Conservation (phyloP, 2,113 vertebrate genomes). For the Eudyptes chrysolophus region DNA sequence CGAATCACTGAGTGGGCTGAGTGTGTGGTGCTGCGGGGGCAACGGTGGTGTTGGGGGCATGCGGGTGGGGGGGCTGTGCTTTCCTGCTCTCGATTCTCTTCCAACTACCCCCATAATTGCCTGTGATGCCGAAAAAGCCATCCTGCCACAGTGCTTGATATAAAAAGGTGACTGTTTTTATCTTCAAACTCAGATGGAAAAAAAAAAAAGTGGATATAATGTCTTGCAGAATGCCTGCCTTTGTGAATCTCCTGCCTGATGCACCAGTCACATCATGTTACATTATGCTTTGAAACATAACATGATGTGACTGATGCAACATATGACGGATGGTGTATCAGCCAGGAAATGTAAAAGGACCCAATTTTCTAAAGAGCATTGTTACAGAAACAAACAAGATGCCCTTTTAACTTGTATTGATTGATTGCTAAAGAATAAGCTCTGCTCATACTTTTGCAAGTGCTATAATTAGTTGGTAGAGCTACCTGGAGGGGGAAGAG, state of each 20-base stretch:
- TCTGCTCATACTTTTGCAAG: constrained; percentile 23
- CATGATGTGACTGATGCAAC: constrained; percentile 37
- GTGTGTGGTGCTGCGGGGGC: accelerated
- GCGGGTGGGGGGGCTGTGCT: accelerated
- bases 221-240: not conserved
- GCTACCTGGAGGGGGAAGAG: not conserved
- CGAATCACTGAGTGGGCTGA: not conserved
- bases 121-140: not conserved
- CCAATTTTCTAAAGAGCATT: constrained; percentile 66
- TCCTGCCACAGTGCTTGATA: not conserved
- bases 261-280: constrained; percentile 22
- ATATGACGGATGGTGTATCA: constrained; percentile 58
- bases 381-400: constrained; percentile 60
- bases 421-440: constrained; percentile 65
- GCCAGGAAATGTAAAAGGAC: constrained; percentile 48
- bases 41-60: accelerated
- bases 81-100: not conserved
- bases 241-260: not conserved
- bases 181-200: not conserved
- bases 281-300: constrained; percentile 38
- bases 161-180: not conserved
- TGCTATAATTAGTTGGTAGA: constrained; percentile 25
- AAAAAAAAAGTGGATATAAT: not conserved
- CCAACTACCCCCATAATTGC: not conserved
- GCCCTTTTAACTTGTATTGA: constrained; percentile 71